Evolutionary conservation across 2,888 invertebrate species (phyloP), one percentile per base, ranked within the genome.

Genomic region (Ochropacha duplaris): DNA sequence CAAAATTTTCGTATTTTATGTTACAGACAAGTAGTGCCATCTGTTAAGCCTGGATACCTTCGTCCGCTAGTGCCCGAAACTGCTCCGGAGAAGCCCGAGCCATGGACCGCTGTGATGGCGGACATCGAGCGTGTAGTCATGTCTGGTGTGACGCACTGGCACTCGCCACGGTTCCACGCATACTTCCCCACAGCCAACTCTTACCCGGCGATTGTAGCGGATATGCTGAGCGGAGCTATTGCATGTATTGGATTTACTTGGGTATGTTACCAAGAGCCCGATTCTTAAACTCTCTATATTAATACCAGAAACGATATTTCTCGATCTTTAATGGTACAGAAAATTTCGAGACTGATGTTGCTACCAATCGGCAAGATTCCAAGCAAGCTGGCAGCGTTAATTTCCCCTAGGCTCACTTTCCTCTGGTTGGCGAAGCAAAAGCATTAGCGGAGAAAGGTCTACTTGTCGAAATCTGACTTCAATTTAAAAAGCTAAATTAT

Each of bases 101-200:
- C 94, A 50, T 99, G 98, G 98, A 95, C 97, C 64, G 96, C 96
- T 56, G 96, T 99, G 57, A 96, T 99, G 95, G 94, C 95, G 5
- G 99, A 99, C 84, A 95, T 99, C 62, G 99, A 99, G 84, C 94
- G 96, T 57, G 97, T 99, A 57, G 97, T 99, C 68, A 99, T 99
- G 99, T 99, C 99, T 0, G 99, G 99, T 54, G 98, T 98, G 57
- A 99, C 99, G 0, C 99, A 99, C 81, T 99, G 99, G 99, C 98
- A 98, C 84, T 98, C 97, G 57, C 99, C 99, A 8, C 95, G 96
- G 79, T 99, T 99, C 92, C 98, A 98, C 87, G 99, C 98, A 5
- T 99, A 99, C 90, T 98, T 97, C 87, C 98, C 98, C 19, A 97
- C 98, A 0, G 98, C 96, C 26, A 97, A 97, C 88, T 98, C 98